Evolutionary conservation across 92 coral and sea anemone genomes (phyloP).

Genomic region (Umimayanthus kanabou): DNA sequence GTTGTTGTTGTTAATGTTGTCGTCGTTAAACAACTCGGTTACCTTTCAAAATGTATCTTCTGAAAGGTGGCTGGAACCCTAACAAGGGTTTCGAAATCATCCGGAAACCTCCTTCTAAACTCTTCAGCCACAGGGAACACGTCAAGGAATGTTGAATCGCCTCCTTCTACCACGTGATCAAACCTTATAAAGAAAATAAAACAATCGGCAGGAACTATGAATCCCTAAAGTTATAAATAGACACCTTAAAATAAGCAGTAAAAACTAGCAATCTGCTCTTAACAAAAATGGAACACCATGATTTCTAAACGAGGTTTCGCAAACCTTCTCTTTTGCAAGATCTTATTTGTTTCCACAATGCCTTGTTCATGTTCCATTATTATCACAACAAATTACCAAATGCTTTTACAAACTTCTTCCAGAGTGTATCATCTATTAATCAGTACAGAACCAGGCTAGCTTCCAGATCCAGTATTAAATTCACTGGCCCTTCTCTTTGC

Average conservation of each 20-base stretch:
- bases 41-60: conserved; percentile 88
- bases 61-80: conserved; percentile 88
- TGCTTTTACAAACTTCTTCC: too few species aligned
- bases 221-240: background rate
- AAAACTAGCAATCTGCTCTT: background rate
- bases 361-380: too few species aligned
- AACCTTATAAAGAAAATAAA: conserved; percentile 42
- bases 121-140: conserved; percentile 76
- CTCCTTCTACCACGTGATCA: conserved; percentile 75
- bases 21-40: too few species aligned
- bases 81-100: conserved; percentile 74
- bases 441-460: too few species aligned
- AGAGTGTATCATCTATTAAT: too few species aligned
- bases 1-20: background rate
- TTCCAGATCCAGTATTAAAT: too few species aligned
- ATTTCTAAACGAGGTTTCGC: background rate
- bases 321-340: too few species aligned
- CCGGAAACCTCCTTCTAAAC: conserved; percentile 65
- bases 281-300: background rate
- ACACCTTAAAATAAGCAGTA: too few species aligned
- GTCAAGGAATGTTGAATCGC: conserved; percentile 74
- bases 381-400: too few species aligned
- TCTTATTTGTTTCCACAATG: too few species aligned
- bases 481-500: too few species aligned
- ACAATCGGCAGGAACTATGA: background rate